Evolutionary conservation across 2,888 invertebrate species (phyloP).

Genomic region (Gastracanthus pulcherrimus): DNA sequence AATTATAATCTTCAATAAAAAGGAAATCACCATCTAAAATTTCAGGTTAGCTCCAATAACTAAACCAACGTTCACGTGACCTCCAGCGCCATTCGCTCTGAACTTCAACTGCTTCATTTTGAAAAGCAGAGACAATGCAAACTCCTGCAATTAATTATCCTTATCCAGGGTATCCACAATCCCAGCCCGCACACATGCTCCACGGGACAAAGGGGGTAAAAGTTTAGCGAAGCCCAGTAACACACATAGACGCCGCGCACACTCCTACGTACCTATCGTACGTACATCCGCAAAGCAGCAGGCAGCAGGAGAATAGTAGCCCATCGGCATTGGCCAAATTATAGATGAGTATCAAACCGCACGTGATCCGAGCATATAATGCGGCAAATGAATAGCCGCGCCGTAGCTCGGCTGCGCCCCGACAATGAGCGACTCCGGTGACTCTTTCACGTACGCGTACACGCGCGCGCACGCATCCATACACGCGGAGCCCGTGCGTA

Average conservation of each 20-base stretch:
- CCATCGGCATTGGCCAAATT: conserved; percentile 69
- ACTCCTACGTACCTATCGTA: background rate
- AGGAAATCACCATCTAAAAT: too few species aligned
- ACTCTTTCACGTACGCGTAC: conserved; percentile 71
- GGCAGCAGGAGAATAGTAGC: background rate
- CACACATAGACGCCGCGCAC: background rate
- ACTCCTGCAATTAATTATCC: conserved; percentile 20
- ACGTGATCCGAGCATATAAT: conserved; percentile 74
- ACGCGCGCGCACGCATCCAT: conserved; percentile 49
- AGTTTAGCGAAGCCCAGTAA: background rate
- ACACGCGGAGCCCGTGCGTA: background rate
- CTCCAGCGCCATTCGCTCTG: too few species aligned
- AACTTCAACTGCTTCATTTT: too few species aligned
- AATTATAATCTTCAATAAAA: too few species aligned
- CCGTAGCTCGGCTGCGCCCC: conserved; percentile 47
- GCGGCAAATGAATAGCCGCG: conserved; percentile 74
- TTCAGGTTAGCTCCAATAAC: too few species aligned
- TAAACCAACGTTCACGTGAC: too few species aligned
- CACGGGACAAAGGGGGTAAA: background rate
- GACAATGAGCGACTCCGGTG: conserved; percentile 70
- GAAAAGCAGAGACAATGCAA: too few species aligned
- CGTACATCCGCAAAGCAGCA: background rate
- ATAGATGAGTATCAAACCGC: conserved; percentile 73
- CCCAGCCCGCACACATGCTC: too few species aligned
- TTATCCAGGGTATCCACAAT: background rate